Base-by-base conservation (phyloP, 1,140 invertebrate species). In the Drosophila parabipectinata region DNA sequence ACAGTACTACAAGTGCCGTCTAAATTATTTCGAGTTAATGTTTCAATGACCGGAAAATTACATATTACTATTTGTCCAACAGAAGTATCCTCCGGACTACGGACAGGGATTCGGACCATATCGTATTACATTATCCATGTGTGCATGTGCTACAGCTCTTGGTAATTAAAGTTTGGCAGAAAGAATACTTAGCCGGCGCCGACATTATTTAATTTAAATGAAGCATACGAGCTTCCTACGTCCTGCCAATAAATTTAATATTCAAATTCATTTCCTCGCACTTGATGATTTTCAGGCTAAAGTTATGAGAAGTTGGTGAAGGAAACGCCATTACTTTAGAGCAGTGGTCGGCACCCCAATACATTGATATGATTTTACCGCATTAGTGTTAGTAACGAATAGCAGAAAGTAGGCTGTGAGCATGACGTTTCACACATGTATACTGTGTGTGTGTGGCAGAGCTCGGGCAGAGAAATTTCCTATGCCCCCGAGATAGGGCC, bases 11-110 rank as follows among this genome's bases (percentile, higher is more conserved):
- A 63, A 59, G 68, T 62, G 34, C 28, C 77, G 79, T 77, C 74
- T 77, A 81, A 81, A 58, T 67, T 72, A 77, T 81, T 81, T 58
- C 58, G 66, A 26, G 18, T 18, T 18, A 85, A 55, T 85, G 78
- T 81, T 87, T 87, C 81, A 85, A 85, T 85, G 81, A 75, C 81
- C 81, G 81, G 81, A 85, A 85, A 85, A 85, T 85, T 85, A 85
- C 81, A 85, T 77, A 85, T 75, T 84, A 84, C 79, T 85, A 85
- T 85, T 87, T 85, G 73, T 85, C 77, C 77, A 68, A 78, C 57
- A 74, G 56, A 58, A 52, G 63, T 58, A 44, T 30, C 48, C 71
- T 66, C n/a, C 44, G 15, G 18, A 47, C 15, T 24, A 1, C 18
- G 0, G 6, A 2, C 2, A 21, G 2, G 21, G 21, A 21, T 3